Evolutionary conservation across 2,797 vertebrate species (phyloP), one percentile per base, ranked within the genome.

Genomic region (Gymnodraco acuticeps): DNA sequence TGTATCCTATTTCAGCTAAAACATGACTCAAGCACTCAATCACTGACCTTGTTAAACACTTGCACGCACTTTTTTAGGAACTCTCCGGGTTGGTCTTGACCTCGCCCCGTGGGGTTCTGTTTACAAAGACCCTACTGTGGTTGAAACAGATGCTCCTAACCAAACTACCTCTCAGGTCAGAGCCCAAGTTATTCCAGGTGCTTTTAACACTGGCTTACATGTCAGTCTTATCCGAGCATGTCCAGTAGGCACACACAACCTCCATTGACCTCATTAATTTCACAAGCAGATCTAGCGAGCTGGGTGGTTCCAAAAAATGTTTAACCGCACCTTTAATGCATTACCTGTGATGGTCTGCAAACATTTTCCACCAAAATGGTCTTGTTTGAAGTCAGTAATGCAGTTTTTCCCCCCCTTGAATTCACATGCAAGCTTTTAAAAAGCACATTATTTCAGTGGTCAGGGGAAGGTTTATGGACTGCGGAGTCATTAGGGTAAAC

Each of bases 321-420:
- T 88, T 80, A 76, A 75, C 75, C 41, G 70, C 64, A 76, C 58
- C 73, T 80, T 86, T 70, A 86, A 78, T 83, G 81, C 75, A 82
- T 81, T 78, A 68, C 82, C 82, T 85, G 82, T 80, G 71, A 84
- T 84, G 81, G 85, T 76, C 85, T 88, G 83, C 81, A 89, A 92
- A 88, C 85, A 82, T 87, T 88, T 88, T 77, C 52, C 52, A 38
- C 55, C 50, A 59, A 85, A 87, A 78, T 58, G 51, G 47, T 51
- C 50, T 64, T 7, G 60, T 90, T 90, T 89, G 67, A 89, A 90
- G 73, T 75, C 55, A 2, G 59, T 70, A 38, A 60, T 63, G 60
- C 46, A 20, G 2, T 27, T 81, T 80, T 33, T 81, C 53, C 33
- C 0, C 33, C 11, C 14, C 56, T 41, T 47, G 31, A 80, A 82